These are phyloP conservation scores for Elanoides forficatus DNA, from an alignment of 2,113 vertebrate species.

Conservation along the genomic window DNA sequence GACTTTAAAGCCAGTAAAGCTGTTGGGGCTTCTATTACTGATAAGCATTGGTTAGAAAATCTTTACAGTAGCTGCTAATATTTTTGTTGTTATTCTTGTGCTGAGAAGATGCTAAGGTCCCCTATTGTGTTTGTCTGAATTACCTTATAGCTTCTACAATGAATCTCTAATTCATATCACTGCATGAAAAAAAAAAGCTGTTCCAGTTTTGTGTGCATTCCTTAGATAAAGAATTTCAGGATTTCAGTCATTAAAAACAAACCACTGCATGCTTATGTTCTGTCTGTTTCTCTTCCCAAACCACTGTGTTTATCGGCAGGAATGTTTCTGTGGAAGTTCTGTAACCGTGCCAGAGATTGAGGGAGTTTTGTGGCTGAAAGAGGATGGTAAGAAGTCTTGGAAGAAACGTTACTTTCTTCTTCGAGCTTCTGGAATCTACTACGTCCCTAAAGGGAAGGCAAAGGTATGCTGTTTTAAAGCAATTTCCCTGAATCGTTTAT, in stretches of 20 bases:
- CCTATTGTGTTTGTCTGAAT: background rate
- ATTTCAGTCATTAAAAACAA: background rate
- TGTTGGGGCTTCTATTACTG: background rate
- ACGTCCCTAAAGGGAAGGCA: constrained; percentile 96
- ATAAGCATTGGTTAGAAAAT: background rate
- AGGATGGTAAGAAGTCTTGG: constrained; percentile 98
- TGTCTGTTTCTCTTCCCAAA: background rate
- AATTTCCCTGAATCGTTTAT: background rate
- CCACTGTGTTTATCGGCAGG: constrained; percentile 69
- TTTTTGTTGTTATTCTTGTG: background rate
- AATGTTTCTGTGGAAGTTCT: constrained; percentile 95
- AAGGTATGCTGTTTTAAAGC: constrained; percentile 76
- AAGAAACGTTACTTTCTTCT: constrained; percentile 98
- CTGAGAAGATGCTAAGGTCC: background rate
- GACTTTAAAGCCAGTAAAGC: background rate
- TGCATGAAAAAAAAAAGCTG: background rate
- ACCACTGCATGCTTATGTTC: background rate
- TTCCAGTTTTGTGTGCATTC: background rate
- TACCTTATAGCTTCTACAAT: background rate
- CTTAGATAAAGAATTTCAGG: background rate
- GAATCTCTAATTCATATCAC: background rate
- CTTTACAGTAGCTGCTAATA: background rate
- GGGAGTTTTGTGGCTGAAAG: constrained; percentile 94
- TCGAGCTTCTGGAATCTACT: constrained; percentile 95
- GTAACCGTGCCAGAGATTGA: constrained; percentile 98